Conservation (phyloP, 2,113 vertebrate genomes). For the Solea solea region DNA sequence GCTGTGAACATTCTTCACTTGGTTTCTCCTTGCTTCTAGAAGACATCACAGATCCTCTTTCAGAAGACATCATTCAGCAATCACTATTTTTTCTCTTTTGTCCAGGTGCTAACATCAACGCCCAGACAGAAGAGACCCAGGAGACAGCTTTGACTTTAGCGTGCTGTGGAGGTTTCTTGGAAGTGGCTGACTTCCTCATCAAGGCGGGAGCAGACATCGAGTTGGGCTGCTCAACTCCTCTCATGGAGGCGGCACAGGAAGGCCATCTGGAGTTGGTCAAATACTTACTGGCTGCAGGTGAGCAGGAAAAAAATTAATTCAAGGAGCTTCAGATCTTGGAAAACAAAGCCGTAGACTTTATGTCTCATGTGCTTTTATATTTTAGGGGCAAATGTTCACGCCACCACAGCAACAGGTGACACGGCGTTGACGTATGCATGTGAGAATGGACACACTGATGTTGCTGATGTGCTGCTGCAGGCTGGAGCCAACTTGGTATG, state of each 20-base stretch:
- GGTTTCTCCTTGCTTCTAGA: neutral
- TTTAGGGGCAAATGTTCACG: slow-evolving; percentile 95
- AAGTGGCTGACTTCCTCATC: slow-evolving; percentile 98
- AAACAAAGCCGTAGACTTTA: neutral
- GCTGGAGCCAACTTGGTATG: slow-evolving; percentile 96
- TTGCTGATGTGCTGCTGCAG: slow-evolving; percentile 96
- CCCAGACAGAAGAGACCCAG: slow-evolving; percentile 98
- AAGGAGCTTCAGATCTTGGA: neutral
- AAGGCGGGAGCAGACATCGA: slow-evolving; percentile 98
- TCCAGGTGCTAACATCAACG: slow-evolving; percentile 97
- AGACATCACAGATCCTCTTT: too few relatives aligned
- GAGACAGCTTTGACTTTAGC: slow-evolving; percentile 97
- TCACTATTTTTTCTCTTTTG: neutral
- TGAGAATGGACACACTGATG: slow-evolving; percentile 98
- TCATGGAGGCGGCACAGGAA: slow-evolving; percentile 99
- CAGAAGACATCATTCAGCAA: neutral
- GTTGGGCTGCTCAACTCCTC: slow-evolving; percentile 95
- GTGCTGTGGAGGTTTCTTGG: slow-evolving; percentile 97
- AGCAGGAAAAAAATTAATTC: slow-evolving; percentile 4
- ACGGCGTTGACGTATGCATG: slow-evolving; percentile 97
- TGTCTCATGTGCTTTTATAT: neutral
- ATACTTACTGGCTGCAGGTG: slow-evolving; percentile 96
- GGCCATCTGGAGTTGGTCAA: slow-evolving; percentile 98
- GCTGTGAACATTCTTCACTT: neutral
- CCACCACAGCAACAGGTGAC: slow-evolving; percentile 97